Conservation (phyloP, 2,888 invertebrate genomes). For the Pilophorus perplexus region DNA sequence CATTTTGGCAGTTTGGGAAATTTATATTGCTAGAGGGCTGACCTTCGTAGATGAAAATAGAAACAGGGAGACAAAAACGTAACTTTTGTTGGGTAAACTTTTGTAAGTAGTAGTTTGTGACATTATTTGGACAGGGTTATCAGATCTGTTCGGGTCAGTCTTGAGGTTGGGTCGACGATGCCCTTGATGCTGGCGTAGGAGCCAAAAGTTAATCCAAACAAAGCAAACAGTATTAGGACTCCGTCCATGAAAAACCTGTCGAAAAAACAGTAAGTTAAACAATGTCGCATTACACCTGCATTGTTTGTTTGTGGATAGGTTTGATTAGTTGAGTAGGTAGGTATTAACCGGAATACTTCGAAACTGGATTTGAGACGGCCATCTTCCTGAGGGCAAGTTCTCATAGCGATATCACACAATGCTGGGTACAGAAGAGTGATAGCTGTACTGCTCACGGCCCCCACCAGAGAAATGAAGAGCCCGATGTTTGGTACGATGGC, state of each 20-base stretch:
- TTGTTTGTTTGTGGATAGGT: too few relatives aligned
- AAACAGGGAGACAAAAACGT: too few relatives aligned
- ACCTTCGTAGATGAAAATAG: too few relatives aligned
- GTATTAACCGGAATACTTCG: conserved; percentile 46
- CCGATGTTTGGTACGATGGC: conserved; percentile 81
- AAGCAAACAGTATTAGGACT: conserved; percentile 64
- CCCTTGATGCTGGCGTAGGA: conserved; percentile 66
- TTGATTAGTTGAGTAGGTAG: too few relatives aligned
- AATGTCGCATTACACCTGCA: too few relatives aligned
- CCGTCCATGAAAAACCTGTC: conserved; percentile 58
- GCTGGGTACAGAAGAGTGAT: conserved; percentile 86
- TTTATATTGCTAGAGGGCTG: too few relatives aligned
- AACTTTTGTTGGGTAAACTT: too few relatives aligned
- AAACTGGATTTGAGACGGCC: conserved; percentile 53
- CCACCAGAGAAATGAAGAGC: conserved; percentile 86
- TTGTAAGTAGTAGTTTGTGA: too few relatives aligned
- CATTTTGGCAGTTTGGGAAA: too few relatives aligned
- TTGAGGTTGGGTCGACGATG: conserved; percentile 25
- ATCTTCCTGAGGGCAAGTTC: conserved; percentile 58
- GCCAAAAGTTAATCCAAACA: conserved; percentile 66
- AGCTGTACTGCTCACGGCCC: conserved; percentile 84
- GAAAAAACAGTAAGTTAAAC: not conserved
- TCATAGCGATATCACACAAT: conserved; percentile 73
- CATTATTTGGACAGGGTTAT: too few relatives aligned
- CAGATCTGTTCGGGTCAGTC: too few relatives aligned